These are phyloP conservation scores for Amblyraja radiata DNA, from an alignment of 2,797 vertebrate genomes.

Conservation along the genomic window DNA sequence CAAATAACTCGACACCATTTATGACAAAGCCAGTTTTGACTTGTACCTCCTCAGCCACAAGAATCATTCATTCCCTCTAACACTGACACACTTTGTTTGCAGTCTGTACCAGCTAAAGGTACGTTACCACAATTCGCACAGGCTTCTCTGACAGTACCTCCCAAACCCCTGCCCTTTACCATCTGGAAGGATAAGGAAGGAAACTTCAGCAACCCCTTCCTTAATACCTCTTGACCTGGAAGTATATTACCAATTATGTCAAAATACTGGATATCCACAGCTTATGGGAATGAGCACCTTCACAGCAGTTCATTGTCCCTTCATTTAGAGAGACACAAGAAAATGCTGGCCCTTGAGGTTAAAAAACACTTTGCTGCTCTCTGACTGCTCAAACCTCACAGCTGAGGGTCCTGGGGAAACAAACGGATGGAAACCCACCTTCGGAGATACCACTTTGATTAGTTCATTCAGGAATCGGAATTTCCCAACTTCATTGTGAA, in stretches of 20 bases:
- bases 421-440: conserved; percentile 61
- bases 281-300: too few relatives aligned
- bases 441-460: conserved; percentile 92
- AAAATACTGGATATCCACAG: too few relatives aligned
- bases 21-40: neutral
- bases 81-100: neutral
- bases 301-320: neutral
- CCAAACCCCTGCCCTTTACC: too few relatives aligned
- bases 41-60: neutral
- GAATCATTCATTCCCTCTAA: neutral
- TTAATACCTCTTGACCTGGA: too few relatives aligned
- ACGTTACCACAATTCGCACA: too few relatives aligned
- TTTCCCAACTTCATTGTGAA: conserved; percentile 91
- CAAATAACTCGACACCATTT: too few relatives aligned
- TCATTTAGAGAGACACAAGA: neutral
- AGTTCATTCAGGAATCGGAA: conserved; percentile 91
- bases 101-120: too few relatives aligned
- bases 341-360: neutral
- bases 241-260: too few relatives aligned
- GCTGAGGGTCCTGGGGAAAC: too few relatives aligned
- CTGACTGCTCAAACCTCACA: neutral
- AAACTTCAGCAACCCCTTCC: too few relatives aligned
- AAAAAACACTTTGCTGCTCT: neutral
- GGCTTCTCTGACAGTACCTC: too few relatives aligned
- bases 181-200: too few relatives aligned